phyloP scores from a whole-genome alignment of 2,797 vertebrate species.

The Phyllotis vaccarum region DNA sequence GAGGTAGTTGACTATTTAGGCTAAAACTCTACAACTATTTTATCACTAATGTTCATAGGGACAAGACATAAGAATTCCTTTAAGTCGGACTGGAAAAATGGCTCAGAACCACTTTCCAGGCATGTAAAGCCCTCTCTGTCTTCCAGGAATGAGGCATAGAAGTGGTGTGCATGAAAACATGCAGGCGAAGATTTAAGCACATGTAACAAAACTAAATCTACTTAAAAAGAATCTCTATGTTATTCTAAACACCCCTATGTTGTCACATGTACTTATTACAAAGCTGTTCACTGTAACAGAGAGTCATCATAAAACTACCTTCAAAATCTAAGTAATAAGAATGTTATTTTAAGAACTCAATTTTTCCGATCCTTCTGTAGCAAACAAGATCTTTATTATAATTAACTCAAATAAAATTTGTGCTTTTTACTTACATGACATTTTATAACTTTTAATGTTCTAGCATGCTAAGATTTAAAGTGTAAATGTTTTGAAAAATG shows the following conservation, averaged over 20 bases:
- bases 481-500: slow-evolving; percentile 36
- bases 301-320: neutral
- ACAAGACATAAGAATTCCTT: neutral
- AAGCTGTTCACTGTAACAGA: neutral
- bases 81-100: neutral
- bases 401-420: slow-evolving; percentile 46
- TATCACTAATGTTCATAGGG: neutral
- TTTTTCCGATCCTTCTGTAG: neutral
- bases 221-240: neutral
- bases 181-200: neutral
- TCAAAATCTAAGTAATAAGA: neutral
- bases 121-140: neutral
- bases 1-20: neutral
- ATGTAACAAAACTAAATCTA: neutral
- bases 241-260: neutral
- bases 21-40: neutral
- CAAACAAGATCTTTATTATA: slow-evolving; percentile 11
- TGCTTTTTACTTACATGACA: neutral
- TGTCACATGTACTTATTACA: slow-evolving; percentile 1
- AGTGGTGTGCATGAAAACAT: neutral
- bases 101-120: no score
- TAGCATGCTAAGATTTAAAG: slow-evolving; percentile 13
- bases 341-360: neutral
- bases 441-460: slow-evolving; percentile 31
- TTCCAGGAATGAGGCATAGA: neutral